phyloP scores from a whole-genome alignment of 2,888 invertebrate species.

The Spisula subtruncata region DNA sequence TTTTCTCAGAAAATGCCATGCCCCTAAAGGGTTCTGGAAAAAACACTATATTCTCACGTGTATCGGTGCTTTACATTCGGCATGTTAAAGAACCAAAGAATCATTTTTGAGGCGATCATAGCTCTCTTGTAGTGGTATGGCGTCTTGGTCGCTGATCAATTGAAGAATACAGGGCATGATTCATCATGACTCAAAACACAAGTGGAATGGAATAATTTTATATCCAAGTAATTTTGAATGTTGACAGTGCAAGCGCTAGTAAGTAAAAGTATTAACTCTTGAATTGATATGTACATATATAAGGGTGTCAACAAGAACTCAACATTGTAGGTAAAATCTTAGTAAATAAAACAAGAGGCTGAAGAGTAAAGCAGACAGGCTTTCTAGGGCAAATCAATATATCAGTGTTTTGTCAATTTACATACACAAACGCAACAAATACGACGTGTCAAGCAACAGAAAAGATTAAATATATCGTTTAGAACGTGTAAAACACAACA shows the following conservation, averaged over 20 bases:
- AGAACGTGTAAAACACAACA: neutral
- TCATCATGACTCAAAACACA: neutral
- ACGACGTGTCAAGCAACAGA: neutral
- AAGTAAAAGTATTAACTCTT: neutral
- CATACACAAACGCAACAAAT: neutral
- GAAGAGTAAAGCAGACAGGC: neutral
- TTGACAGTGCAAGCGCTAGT: neutral
- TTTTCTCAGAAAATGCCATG: too few relatives aligned
- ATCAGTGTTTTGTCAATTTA: neutral
- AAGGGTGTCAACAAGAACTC: neutral
- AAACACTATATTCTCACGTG: too few relatives aligned
- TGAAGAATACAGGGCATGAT: too few relatives aligned
- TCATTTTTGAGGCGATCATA: neutral
- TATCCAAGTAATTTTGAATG: neutral
- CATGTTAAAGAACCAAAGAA: too few relatives aligned
- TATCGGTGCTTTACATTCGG: too few relatives aligned
- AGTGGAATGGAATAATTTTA: neutral
- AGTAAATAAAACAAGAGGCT: too few relatives aligned
- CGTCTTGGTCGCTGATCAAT: too few relatives aligned
- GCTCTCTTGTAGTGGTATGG: too few relatives aligned
- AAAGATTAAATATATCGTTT: neutral
- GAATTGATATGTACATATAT: neutral
- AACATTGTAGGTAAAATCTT: too few relatives aligned
- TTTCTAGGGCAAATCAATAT: conserved; percentile 1
- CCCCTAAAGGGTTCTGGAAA: too few relatives aligned